phyloP scores from a whole-genome alignment of 2,888 invertebrate species.

The Phlogophora meticulosa region DNA sequence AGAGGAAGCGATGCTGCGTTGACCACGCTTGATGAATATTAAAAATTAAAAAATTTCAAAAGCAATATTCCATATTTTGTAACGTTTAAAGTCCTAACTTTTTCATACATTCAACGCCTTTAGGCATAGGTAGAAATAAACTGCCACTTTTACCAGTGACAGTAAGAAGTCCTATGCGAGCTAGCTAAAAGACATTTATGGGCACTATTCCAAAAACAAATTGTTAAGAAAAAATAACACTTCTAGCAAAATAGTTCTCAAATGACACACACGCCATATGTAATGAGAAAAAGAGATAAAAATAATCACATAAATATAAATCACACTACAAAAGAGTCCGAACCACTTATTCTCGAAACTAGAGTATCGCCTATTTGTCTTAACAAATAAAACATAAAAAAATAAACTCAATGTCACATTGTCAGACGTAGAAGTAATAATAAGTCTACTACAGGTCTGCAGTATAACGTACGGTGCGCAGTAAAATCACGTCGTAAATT shows the following conservation, averaged over 20 bases:
- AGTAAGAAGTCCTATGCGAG: neutral
- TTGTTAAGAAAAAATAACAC: neutral
- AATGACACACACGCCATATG: neutral
- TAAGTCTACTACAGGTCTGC: conserved; percentile 29
- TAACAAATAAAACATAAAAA: conserved; percentile 60
- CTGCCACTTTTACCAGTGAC: neutral
- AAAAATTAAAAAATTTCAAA: too few species aligned
- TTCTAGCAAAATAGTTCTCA: conserved; percentile 7
- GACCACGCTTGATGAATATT: neutral
- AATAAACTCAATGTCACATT: conserved; percentile 56
- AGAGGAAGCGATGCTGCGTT: too few species aligned
- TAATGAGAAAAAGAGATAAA: neutral
- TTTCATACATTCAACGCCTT: neutral
- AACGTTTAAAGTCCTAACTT: too few species aligned
- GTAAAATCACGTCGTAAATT: conserved; percentile 65
- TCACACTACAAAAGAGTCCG: neutral
- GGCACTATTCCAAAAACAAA: conserved; percentile 10
- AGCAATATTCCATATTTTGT: neutral
- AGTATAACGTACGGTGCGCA: conserved; percentile 52
- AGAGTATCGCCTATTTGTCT: conserved; percentile 25
- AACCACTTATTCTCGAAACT: conserved; percentile 7
- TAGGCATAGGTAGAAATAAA: neutral
- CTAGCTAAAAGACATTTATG: neutral
- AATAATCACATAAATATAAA: conserved; percentile 14
- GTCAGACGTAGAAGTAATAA: conserved; percentile 50